A percentile compares a stretch with the other conserved stretches of the same genome.
phyloP scores from a whole-genome alignment of 1,140 invertebrate genomes.

The Laupala kohalensis region DNA sequence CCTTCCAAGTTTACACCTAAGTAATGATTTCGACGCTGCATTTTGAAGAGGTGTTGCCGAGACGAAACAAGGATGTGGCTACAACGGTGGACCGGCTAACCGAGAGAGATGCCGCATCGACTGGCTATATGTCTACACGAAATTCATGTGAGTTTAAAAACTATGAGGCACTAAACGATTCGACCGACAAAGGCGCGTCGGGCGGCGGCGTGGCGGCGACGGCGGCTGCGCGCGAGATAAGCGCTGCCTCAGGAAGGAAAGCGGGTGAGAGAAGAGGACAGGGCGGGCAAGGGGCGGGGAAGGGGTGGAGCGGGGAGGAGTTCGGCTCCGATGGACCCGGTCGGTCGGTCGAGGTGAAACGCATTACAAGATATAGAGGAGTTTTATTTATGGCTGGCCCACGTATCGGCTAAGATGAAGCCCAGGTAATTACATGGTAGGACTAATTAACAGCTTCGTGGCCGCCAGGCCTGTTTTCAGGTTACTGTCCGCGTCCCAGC shows the following conservation, averaged over 20 bases:
- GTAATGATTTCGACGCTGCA: slow-evolving; percentile 34
- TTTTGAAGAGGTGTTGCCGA: slow-evolving; percentile 19
- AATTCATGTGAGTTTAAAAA: not conserved
- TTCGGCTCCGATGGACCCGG: not conserved
- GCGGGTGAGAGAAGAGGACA: not conserved
- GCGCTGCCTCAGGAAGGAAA: no score
- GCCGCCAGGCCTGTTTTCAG: not conserved
- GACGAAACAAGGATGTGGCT: not conserved
- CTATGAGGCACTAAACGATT: not conserved
- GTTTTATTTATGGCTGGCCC: slow-evolving; percentile 8
- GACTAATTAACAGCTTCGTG: slow-evolving; percentile 9
- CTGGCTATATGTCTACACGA: not conserved
- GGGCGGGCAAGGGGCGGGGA: not conserved
- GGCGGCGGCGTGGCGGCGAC: no score
- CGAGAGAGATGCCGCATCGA: not conserved
- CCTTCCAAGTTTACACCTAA: slow-evolving; percentile 31
- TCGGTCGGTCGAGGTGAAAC: not conserved
- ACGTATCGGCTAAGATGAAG: slow-evolving; percentile 6
- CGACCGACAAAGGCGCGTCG: not conserved
- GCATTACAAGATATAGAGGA: not conserved
- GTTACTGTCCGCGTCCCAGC: not conserved
- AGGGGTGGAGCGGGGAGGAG: not conserved
- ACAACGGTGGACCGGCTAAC: not conserved
- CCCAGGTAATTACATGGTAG: slow-evolving; percentile 8
- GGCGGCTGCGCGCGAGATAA: no score